Evolutionary conservation across 1,140 invertebrate species (phyloP).

Genomic region (Platyscapa corneri): DNA sequence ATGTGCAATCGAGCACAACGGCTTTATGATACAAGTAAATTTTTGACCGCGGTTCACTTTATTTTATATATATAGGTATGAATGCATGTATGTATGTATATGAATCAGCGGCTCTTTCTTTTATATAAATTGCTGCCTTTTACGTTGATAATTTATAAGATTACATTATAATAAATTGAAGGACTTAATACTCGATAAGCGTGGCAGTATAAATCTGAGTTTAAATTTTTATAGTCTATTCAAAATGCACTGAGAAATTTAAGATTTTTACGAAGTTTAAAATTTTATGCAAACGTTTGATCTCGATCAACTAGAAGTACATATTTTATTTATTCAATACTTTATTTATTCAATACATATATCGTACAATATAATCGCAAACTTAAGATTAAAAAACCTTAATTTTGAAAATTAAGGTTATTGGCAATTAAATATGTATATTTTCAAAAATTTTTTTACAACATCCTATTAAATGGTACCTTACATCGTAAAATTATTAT

Average conservation of each 20-base stretch:
- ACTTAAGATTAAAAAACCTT: background rate
- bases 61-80: constrained; percentile 5
- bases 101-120: background rate
- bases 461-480: constrained; percentile 7
- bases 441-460: background rate
- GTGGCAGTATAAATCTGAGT: background rate
- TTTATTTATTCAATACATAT: no score
- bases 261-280: background rate
- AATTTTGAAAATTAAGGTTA: background rate
- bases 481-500: constrained; percentile 31
- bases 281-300: background rate
- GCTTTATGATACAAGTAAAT: constrained; percentile 31
- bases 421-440: background rate
- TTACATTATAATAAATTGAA: constrained; percentile 27
- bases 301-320: background rate
- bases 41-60: constrained; percentile 8
- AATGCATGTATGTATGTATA: no score
- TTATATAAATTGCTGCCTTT: background rate
- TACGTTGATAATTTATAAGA: constrained; percentile 21
- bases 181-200: constrained; percentile 3
- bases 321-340: no score
- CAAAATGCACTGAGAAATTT: background rate
- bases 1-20: constrained; percentile 32
- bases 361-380: background rate
- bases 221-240: background rate